These are phyloP conservation scores for Gnathonemus echidnorhynchus DNA, from an alignment of 2,113 vertebrate genomes.

Conservation along the genomic window DNA sequence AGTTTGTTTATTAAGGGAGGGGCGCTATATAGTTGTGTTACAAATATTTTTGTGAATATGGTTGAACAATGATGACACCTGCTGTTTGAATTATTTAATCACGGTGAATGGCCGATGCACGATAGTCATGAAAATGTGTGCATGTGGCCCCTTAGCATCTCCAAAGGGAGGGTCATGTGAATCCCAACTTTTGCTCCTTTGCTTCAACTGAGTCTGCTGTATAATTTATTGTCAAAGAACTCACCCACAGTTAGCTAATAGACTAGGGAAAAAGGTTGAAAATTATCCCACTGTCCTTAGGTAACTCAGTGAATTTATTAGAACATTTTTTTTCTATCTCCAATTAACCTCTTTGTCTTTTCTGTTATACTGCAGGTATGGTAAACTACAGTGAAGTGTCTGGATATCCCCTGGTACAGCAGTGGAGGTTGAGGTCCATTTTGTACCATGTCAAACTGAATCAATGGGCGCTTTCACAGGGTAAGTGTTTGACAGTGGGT, in stretches of 20 bases:
- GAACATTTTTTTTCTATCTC: background rate
- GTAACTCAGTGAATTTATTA: background rate
- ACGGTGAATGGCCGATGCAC: no score
- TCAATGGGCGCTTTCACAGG: constrained; percentile 84
- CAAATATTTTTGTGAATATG: no score
- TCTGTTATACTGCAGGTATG: constrained; percentile 69
- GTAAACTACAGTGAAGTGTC: constrained; percentile 98
- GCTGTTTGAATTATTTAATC: no score
- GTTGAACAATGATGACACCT: no score
- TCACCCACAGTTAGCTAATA: background rate
- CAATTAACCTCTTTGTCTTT: constrained; percentile 1
- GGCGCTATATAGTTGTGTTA: no score
- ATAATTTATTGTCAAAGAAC: background rate
- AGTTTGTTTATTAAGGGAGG: no score
- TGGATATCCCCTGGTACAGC: constrained; percentile 86
- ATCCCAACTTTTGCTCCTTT: background rate
- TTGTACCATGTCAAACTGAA: constrained; percentile 91
- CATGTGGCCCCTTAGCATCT: background rate
- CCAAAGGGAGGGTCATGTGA: background rate
- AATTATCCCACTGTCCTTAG: background rate
- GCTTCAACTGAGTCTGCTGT: background rate
- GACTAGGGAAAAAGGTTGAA: background rate
- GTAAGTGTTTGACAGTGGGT: constrained; percentile 54
- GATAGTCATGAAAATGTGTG: no score
- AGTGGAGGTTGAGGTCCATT: constrained; percentile 87